Evolutionary conservation across 2,888 invertebrate genomes (phyloP).

Genomic region (Eudemis profundana): DNA sequence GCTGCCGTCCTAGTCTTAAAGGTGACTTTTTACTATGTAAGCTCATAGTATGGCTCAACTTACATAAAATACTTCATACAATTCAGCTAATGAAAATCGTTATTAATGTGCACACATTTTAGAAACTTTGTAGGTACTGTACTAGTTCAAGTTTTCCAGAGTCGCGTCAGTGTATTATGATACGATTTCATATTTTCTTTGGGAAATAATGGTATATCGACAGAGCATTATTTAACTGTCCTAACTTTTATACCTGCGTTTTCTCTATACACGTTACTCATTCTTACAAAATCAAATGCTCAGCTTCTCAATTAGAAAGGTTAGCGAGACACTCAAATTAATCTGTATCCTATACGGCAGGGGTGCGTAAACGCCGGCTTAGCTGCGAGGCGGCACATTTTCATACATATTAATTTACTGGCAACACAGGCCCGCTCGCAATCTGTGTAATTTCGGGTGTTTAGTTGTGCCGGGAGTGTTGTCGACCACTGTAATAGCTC

Average conservation of each 20-base stretch:
- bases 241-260: background rate
- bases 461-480: conserved; percentile 58
- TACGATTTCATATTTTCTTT: too few species aligned
- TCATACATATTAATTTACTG: conserved; percentile 83
- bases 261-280: background rate
- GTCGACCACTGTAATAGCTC: conserved; percentile 50
- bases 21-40: too few species aligned
- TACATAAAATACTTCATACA: too few species aligned
- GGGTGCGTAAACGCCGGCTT: conserved; percentile 63
- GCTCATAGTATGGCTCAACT: too few species aligned
- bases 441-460: conserved; percentile 79
- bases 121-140: too few species aligned
- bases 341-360: conserved; percentile 59
- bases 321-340: conserved; percentile 55
- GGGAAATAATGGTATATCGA: too few species aligned
- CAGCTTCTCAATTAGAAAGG: conserved; percentile 41
- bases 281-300: conserved; percentile 32
- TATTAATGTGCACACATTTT: too few species aligned
- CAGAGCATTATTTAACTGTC: background rate
- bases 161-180: too few species aligned
- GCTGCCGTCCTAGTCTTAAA: too few species aligned
- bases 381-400: conserved; percentile 67
- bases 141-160: too few species aligned
- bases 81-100: too few species aligned
- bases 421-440: conserved; percentile 67